Evolutionary conservation across 2,113 vertebrate genomes (phyloP).

Genomic region (Morone chrysops): DNA sequence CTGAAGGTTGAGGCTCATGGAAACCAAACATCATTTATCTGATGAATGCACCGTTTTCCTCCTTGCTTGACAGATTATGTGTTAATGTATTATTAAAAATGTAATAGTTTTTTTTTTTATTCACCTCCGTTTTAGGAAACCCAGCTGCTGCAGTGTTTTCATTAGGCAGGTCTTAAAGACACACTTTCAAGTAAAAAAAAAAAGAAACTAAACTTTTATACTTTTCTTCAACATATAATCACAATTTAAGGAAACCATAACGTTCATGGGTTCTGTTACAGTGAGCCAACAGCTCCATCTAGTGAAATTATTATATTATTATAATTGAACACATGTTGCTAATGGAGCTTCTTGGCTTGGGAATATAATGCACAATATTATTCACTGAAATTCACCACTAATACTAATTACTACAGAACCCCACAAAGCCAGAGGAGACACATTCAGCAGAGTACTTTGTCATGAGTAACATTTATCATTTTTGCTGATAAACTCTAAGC

Average conservation of each 20-base stretch:
- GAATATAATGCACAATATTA: neutral
- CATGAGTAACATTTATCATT: no score
- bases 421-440: neutral
- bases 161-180: neutral
- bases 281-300: constrained; percentile 72
- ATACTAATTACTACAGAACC: no score
- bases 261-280: neutral
- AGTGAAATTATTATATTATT: no score
- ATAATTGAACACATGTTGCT: neutral
- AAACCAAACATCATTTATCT: constrained; percentile 18
- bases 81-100: constrained; percentile 2
- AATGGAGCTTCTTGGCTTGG: neutral
- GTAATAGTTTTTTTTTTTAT: neutral
- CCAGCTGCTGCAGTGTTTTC: neutral
- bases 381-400: neutral
- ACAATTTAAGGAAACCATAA: neutral
- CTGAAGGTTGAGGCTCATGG: neutral
- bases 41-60: neutral
- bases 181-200: neutral
- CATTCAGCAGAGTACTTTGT: no score
- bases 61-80: constrained; percentile 1
- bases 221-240: neutral
- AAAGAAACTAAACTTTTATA: neutral
- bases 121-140: constrained; percentile 10
- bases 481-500: no score